Evolutionary conservation across 2,888 invertebrate genomes (phyloP), one percentile per base, ranked within the genome.

Genomic region (Thymelicus acteon): DNA sequence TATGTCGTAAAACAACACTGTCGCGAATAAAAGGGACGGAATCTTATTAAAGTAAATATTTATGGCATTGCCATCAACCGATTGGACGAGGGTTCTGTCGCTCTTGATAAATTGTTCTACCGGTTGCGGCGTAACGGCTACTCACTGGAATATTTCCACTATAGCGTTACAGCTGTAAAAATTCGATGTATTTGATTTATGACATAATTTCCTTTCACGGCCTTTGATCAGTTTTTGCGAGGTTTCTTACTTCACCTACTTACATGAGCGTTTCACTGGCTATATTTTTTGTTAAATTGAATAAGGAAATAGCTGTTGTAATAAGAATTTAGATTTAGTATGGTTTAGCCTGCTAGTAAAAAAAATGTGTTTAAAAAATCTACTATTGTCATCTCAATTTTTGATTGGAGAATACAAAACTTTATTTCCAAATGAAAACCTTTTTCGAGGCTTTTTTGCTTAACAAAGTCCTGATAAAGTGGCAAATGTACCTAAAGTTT

Each of bases 11-110:
- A 92, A 91, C 89, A 90, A 88, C 86, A 83, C 82, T 84, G 80
- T 83, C 82, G 82, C 86, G 86, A 90, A 91, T 90, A 90, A 89
- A 91, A 92, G 86, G 90, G 90, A 89, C 89, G 87, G 90, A 91
- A 92, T 92, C 89, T 92, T 93, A 93, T 92, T 92, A 92, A 93
- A 93, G 92, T 92, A 93, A 93, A 93, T 93, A 93, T 93, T 93
- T 92, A 93, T 93, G 90, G 91, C 90, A 89, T 87, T 88, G 89
- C 91, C 88, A 91, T 92, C 91, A 91, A 90, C 87, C 91, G 90
- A 91, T 92, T 90, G 92, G 91, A 91, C 89, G 87, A 92, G 92
- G 90, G 90, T 90, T 85, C 84, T 82, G 87, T 85, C 88, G 85
- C 86, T 82, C 85, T 89, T 92, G 93, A 93, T 92, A 93, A 92